Conservation (phyloP, 53 echinoderm and acorn worm species). For the Zoroaster sp. region DNA sequence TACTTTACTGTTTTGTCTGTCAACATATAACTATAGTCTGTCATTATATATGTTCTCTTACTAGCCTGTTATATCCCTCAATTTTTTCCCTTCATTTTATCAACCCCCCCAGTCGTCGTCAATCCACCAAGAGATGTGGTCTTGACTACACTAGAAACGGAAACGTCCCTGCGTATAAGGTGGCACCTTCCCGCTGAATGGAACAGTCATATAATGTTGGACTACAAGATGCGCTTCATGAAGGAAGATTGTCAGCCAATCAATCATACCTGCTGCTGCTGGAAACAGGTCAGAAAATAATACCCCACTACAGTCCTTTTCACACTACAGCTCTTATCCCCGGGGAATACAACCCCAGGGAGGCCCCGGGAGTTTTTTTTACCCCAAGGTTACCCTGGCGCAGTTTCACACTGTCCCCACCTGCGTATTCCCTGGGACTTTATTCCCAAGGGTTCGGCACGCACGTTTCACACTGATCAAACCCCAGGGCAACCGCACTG, state of each 20-base stretch:
- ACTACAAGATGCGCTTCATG: neutral
- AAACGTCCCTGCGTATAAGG: neutral
- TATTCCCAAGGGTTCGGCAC: too few species aligned
- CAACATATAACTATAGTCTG: neutral
- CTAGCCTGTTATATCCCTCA: too few species aligned
- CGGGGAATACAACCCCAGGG: too few species aligned
- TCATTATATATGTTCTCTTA: neutral
- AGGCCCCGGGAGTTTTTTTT: too few species aligned
- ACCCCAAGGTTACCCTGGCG: too few species aligned
- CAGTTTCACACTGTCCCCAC: too few species aligned
- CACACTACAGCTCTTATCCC: too few species aligned
- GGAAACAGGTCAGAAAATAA: neutral
- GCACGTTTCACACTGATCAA: too few species aligned
- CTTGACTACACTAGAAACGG: neutral
- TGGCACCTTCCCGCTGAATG: constrained; percentile 13
- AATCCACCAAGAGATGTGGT: neutral
- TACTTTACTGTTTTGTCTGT: neutral
- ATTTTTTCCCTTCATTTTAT: too few species aligned
- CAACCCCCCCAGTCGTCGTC: neutral
- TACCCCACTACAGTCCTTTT: too few species aligned
- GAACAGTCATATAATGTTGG: neutral
- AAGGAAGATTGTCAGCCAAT: neutral
- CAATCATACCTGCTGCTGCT: neutral
- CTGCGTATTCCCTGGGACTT: neutral
- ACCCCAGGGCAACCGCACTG: too few species aligned